These are phyloP conservation scores for Metallyticus violacea DNA, from an alignment of 2,888 invertebrate genomes.

Conservation along the genomic window DNA sequence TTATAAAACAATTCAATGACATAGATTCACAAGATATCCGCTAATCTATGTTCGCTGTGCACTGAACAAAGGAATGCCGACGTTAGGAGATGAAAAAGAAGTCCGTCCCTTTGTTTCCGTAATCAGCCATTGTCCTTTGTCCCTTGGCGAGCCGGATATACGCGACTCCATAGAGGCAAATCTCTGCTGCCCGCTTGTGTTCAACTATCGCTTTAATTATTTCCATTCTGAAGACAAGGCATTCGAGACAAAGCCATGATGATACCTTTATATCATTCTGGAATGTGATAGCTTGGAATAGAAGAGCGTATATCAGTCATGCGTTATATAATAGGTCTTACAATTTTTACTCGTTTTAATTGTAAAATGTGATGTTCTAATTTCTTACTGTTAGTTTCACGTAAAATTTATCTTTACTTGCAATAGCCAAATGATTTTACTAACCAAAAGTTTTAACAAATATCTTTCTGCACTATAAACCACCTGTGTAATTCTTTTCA, in stretches of 20 bases:
- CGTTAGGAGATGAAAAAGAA: not conserved
- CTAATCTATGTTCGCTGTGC: not conserved
- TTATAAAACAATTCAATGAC: not conserved
- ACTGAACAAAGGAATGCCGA: not conserved
- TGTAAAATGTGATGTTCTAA: too few species aligned
- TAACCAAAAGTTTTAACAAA: too few species aligned
- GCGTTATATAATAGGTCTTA: too few species aligned
- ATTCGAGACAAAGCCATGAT: not conserved
- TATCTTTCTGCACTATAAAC: too few species aligned
- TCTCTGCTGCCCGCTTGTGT: not conserved
- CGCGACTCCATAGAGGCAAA: not conserved
- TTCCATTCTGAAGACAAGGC: not conserved
- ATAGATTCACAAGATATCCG: not conserved
- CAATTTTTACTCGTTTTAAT: too few species aligned
- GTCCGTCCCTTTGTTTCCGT: not conserved
- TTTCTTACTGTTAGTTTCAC: too few species aligned
- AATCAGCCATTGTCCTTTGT: not conserved
- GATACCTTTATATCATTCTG: not conserved
- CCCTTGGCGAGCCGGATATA: not conserved
- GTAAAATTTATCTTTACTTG: too few species aligned
- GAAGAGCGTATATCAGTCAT: too few species aligned
- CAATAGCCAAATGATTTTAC: too few species aligned
- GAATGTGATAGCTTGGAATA: too few species aligned
- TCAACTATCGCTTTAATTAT: not conserved
- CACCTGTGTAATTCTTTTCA: too few species aligned